phyloP scores from a whole-genome alignment of 2,113 vertebrate genomes.

The Syngnathoides biaculeatus region DNA sequence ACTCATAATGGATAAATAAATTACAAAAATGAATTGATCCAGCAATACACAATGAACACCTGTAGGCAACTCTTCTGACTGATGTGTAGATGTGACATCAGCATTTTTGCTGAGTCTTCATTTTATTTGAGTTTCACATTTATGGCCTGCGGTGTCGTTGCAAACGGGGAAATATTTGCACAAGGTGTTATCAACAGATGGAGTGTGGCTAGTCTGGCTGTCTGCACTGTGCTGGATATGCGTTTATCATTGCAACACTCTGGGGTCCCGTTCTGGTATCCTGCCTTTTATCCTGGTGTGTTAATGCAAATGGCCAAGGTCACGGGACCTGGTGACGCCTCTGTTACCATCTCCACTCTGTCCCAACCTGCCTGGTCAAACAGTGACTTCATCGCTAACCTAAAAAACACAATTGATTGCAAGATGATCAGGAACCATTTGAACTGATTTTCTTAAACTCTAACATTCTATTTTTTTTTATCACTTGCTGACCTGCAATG shows the following conservation, averaged over 20 bases:
- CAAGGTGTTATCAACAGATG: conserved; percentile 37
- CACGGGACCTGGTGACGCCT: neutral
- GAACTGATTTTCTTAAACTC: neutral
- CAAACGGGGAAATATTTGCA: conserved; percentile 42
- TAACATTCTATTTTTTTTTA: too few relatives aligned
- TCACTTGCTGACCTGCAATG: too few relatives aligned
- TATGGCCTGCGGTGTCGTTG: conserved; percentile 15
- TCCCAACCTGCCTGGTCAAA: neutral
- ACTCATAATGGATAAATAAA: neutral
- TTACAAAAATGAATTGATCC: neutral
- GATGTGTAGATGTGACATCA: conserved; percentile 8
- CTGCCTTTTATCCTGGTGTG: conserved; percentile 18
- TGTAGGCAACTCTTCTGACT: neutral
- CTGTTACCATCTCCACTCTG: neutral
- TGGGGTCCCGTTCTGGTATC: conserved; percentile 44
- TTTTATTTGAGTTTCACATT: conserved; percentile 15
- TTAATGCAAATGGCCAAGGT: conserved; percentile 18
- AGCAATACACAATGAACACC: neutral
- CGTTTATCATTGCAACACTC: conserved; percentile 40
- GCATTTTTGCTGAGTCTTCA: neutral
- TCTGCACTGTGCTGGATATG: conserved; percentile 20
- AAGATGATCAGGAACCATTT: neutral
- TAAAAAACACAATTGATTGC: neutral
- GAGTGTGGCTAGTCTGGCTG: conserved; percentile 4
- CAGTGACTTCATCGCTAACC: neutral